These are phyloP conservation scores for Molorchus minor DNA, from an alignment of 2,888 invertebrate species.

Conservation along the genomic window DNA sequence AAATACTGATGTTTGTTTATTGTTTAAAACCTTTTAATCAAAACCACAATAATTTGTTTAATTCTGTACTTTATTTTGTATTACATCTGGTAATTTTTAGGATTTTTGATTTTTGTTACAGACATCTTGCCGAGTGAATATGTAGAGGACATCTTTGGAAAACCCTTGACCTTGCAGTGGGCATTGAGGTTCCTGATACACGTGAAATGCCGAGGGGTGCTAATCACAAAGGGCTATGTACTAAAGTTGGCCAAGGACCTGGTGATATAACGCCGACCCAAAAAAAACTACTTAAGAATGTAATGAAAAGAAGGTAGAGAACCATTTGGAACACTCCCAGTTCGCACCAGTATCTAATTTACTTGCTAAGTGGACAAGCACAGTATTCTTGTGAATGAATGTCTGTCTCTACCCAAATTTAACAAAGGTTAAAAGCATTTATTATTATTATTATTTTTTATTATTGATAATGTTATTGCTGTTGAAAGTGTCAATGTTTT, in stretches of 20 bases:
- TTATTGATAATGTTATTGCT: background rate
- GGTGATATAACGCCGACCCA: conserved; percentile 15
- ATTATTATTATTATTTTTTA: background rate
- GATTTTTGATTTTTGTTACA: conserved; percentile 53
- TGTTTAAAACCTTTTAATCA: too few species aligned
- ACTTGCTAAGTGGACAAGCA: background rate
- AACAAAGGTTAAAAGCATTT: conserved; percentile 1
- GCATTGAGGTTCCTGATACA: conserved; percentile 87
- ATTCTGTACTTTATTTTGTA: background rate
- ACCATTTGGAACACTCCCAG: background rate
- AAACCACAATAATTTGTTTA: background rate
- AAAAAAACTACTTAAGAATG: background rate
- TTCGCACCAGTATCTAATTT: background rate
- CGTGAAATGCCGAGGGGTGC: conserved; percentile 89
- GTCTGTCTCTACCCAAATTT: conserved; percentile 1
- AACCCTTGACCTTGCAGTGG: conserved; percentile 72
- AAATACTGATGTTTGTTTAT: too few species aligned
- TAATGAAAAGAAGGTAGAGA: conserved; percentile 7
- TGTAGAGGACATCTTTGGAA: conserved; percentile 68
- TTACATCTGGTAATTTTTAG: conserved; percentile 1
- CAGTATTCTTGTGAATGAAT: conserved; percentile 3
- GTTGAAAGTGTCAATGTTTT: conserved; percentile 8
- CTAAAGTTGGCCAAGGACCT: conserved; percentile 59
- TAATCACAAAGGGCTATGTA: conserved; percentile 91
- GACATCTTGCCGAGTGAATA: conserved; percentile 68